Evolutionary conservation across 2,888 invertebrate species (phyloP), one percentile per base, ranked within the genome.

Genomic region (Phortica magna): DNA sequence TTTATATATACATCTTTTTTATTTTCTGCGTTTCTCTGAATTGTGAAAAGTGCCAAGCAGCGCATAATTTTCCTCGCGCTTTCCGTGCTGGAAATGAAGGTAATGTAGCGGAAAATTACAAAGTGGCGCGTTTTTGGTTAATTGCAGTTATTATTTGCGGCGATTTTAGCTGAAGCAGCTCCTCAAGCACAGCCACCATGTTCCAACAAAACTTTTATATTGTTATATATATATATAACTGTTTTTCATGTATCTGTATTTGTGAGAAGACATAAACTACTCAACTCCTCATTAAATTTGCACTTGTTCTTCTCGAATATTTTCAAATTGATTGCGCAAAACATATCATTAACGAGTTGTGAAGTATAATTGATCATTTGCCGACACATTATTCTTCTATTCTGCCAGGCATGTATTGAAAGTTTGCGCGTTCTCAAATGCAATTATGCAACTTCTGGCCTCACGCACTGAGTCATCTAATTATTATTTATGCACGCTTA

Each of bases 51-150:
- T 71, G 55, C 55, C 70, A 71, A 71, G 70, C 53, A 71, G 12
- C 10, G 70, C 70, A 71, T 53, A 71, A 65, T 65, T 39, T 39
- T 41, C 19, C 41, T 6, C 22, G 61, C 10, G 22, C 22, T 61
- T 22, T 61, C 61, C 4, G 22, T 22, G 17, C 39, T 71, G 70
- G 53, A 71, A 71, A 71, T 71, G 43, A n/a, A 71, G 70, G 42
- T 71, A 71, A 71, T 71, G 70, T 71, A 19, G 55, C 55, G 70
- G 70, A 71, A 71, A 71, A 71, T 71, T 71, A 71, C 70, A 71
- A 71, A 71, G 70, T 71, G 70, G 53, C 70, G 70, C 70, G 55
- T 71, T 71, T 71, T 71, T 71, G 70, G 70, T 71, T 71, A 71
- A 71, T 71, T 71, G 70, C 70, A 71, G 70, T 71, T 71, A 71